Evolutionary conservation across 2,888 invertebrate genomes (phyloP), one percentile per base, ranked within the genome.

Genomic region (Sipha maydis): DNA sequence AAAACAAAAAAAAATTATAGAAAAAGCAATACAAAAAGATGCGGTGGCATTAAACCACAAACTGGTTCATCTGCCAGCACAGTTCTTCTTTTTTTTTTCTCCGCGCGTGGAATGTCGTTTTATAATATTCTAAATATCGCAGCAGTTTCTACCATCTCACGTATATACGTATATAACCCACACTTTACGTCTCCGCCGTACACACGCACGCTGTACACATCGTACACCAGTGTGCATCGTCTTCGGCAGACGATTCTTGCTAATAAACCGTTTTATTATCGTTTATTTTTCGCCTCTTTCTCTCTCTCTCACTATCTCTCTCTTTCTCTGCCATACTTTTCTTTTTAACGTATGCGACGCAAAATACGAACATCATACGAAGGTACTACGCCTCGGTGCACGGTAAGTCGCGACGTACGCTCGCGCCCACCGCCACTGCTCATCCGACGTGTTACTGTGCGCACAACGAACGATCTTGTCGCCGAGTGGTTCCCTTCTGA

Each of bases 31-130:
- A 71, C 54, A 28, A 71, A 79, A 86, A 86, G 86, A 86, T 71
- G 86, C 79, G 86, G 79, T 85, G 85, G 85, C 85, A 85, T 85
- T 85, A 85, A 85, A 85, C 86, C 78, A 86, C 86, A 86, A 86
- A 86, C 86, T 86, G 86, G 86, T 86, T 86, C 86, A 79, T 86
- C 86, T 78, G 69, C 86, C 78, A 79, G 79, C 48, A 85, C 48
- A 77, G 85, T 78, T 78, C 85, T 85, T 85, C 75, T 84, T n/a
- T 67, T 67, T 67, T 67, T 67, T 34, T 73, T 21, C 5, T 56
- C 41, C 38, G 3, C 73, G 54, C n/a, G 69, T 54, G 79, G 86
- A 86, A 86, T 86, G 86, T 21, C 71, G 86, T 86, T 86, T 86
- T 86, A 76, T 76, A 79, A 86, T 86, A 86, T 85, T 79, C 85